Base-by-base conservation (phyloP, 2,113 vertebrate species). In the Chelonoidis abingdonii region DNA sequence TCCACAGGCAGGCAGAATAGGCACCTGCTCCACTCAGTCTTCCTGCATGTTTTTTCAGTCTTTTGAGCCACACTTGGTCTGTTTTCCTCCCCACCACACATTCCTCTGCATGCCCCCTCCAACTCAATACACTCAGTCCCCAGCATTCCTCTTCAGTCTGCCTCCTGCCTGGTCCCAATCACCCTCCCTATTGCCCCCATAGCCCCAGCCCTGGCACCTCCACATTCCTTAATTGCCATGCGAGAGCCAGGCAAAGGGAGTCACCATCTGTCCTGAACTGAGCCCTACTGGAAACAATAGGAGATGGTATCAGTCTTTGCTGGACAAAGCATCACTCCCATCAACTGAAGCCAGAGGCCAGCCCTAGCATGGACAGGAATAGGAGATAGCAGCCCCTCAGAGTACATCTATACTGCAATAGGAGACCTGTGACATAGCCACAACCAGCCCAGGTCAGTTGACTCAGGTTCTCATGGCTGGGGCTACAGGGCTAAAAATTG, bases 1-100 rank as follows among this genome's bases (percentile, higher is more conserved):
- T 72, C 65, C 0, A 0, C 2, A 12, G 10, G 2, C 2, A 41
- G n/a, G 41, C 41, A 47, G 75, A 41, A 14, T 27, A 29, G 25
- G 25, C 24, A 24, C 49, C 65, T 72, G 44, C 62, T 56, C 84
- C n/a, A 21, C 65, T n/a, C 62, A n/a, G 10, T 22, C 19, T 49
- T 79, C 29, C 10, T 29, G 24, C 0, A 53, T 62, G 41, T 65
- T 41, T 29, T 47, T 56, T 75, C 76, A 56, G 65, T 7, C 27
- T 27, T 41, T 14, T 16, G 62, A 50, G 52, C 41, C 62, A n/a
- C 41, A 0, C 8, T 44, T 44, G 12, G 72, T 11, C 72, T 44
- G 69, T 75, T 25, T 25, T 44, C 38, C n/a, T 38, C 10, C 38
- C 65, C 35, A 9, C 62, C 62, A n/a, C 62, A 35, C 35, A 19